Evolutionary conservation across 2,113 vertebrate genomes (phyloP), one percentile per base, ranked within the genome.

Genomic region (Calonectris borealis): DNA sequence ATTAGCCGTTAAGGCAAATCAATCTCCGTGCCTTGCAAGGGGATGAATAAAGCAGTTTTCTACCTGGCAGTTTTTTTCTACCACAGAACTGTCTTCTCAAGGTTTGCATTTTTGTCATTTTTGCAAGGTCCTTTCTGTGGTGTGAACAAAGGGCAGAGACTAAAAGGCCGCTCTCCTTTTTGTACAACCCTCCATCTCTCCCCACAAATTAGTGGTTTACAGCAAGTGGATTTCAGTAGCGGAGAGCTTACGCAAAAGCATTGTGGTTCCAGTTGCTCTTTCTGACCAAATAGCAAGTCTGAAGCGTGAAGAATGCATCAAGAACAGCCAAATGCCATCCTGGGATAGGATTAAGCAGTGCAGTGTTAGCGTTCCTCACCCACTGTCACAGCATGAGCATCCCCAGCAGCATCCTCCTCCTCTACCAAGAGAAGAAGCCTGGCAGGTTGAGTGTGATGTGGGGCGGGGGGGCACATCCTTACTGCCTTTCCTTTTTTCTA

Each of bases 1-100:
- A 55, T 94, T 52, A 94, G n/a, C 72, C 79, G 54, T 94, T 90
- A 95, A 73, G 66, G 71, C 70, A 86, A 90, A 58, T 83, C 49
- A 92, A 83, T 38, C 83, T 88, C 70, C 64, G 25, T 73, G 36
- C 70, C 51, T 62, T 62, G 72, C 73, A 71, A 48, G 57, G 34
- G 65, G 77, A 40, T 71, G 65, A 84, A 42, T 48, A 87, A 71
- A 82, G 42, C 65, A 65, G 52, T 86, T 91, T 73, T 42, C 71
- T 83, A 2, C 64, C 31, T 76, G 17, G 7, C 2, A 8, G 6
- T 2, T 40, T 68, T 78, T 83, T 93, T 31, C 51, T 9, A 24
- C 6, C 20, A 5, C 22, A 31, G 5, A 68, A 10, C 29, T 72
- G 13, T n/a, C 21, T 69, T 83, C 52, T 48, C 60, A 36, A 38